Evolutionary conservation across 2,888 invertebrate genomes (phyloP).

Genomic region (Phytoseiulus persimilis): DNA sequence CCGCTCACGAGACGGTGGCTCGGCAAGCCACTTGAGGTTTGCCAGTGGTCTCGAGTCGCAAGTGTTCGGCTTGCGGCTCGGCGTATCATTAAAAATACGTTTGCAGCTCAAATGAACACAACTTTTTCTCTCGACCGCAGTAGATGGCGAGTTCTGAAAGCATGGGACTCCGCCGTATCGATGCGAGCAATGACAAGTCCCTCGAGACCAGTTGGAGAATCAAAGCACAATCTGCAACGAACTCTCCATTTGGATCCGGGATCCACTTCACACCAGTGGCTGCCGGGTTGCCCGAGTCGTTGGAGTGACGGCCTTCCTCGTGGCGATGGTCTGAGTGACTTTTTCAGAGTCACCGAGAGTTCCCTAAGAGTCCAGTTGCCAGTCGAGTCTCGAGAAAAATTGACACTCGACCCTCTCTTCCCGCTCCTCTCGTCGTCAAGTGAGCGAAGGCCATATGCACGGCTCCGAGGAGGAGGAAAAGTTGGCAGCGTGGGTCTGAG

Average conservation of each 20-base stretch:
- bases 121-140: background rate
- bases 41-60: too few relatives aligned
- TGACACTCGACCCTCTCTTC: background rate
- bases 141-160: background rate
- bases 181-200: background rate
- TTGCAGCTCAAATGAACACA: background rate
- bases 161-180: background rate
- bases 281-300: background rate
- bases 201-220: background rate
- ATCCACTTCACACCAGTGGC: background rate
- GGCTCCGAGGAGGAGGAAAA: background rate
- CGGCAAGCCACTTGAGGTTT: background rate
- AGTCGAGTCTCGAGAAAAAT: constrained; percentile 35
- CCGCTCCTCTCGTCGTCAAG: too few relatives aligned
- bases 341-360: background rate
- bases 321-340: background rate
- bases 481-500: background rate
- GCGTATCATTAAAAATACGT: background rate
- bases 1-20: background rate
- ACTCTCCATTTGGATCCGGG: background rate
- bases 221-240: background rate
- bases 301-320: background rate
- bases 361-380: constrained; percentile 13
- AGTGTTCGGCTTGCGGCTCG: background rate
- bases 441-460: background rate